A percentile compares a stretch with the other conserved stretches of the same genome.
Evolutionary conservation across 2,113 vertebrate species (phyloP).

Genomic region (Dascyllus trimaculatus): DNA sequence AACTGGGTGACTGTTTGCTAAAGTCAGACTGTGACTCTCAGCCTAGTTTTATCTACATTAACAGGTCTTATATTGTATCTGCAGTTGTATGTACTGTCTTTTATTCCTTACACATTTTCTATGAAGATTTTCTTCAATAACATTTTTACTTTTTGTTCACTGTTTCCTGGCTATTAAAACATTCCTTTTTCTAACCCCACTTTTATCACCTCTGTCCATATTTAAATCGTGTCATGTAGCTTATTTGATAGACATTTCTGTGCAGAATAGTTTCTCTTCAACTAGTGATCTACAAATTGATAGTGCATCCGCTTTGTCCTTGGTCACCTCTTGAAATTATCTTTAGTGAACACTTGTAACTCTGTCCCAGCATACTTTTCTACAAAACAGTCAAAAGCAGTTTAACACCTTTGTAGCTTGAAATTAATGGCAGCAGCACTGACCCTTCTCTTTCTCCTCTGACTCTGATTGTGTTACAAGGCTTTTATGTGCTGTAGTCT

Average conservation of each 20-base stretch:
- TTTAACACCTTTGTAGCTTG: conserved; percentile 24
- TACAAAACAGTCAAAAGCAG: conserved; percentile 41
- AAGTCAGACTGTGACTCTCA: neutral
- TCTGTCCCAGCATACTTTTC: conserved; percentile 17
- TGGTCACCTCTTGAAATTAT: conserved; percentile 35
- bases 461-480: conserved; percentile 38
- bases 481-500: conserved; percentile 27
- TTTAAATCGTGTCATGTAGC: neutral
- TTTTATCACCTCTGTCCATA: conserved; percentile 2
- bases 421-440: conserved; percentile 34
- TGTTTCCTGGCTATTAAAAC: neutral
- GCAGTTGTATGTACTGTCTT: neutral
- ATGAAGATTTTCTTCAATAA: too few relatives aligned
- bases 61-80: neutral
- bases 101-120: neutral
- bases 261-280: conserved; percentile 53
- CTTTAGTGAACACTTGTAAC: conserved; percentile 30
- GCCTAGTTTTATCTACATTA: neutral
- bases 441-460: conserved; percentile 34
- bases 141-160: too few relatives aligned
- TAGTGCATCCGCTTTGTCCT: conserved; percentile 47
- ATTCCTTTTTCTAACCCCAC: neutral
- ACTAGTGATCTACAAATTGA: conserved; percentile 28
- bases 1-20: neutral
- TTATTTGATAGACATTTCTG: neutral